Percentiles rank a stretch among this genome's conserved stretches.
Evolutionary conservation across 2,888 invertebrate species (phyloP).

Genomic region (Amiota communis): DNA sequence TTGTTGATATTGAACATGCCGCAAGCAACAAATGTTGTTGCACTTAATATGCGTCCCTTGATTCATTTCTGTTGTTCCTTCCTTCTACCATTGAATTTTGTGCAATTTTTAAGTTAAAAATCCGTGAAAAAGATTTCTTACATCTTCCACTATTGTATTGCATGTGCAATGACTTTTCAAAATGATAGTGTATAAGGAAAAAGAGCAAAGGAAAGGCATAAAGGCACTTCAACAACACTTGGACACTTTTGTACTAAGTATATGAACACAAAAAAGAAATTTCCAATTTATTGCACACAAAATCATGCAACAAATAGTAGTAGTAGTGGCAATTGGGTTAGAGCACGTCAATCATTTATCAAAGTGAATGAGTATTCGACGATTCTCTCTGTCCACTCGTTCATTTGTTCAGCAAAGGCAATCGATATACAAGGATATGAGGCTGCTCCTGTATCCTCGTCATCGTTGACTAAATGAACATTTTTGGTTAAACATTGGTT

Average conservation of each 20-base stretch:
- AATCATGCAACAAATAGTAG: slow-evolving; percentile 16
- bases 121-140: neutral
- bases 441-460: neutral
- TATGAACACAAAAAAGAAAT: slow-evolving; percentile 50
- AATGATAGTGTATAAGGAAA: neutral
- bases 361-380: slow-evolving; percentile 28
- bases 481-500: slow-evolving; percentile 69
- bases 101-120: neutral
- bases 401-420: slow-evolving; percentile 1
- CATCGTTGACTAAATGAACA: slow-evolving; percentile 65
- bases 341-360: slow-evolving; percentile 61
- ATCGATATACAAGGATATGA: neutral
- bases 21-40: slow-evolving; percentile 16
- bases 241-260: slow-evolving; percentile 16
- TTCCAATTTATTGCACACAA: slow-evolving; percentile 68
- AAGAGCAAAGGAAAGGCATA: neutral
- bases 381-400: neutral
- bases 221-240: neutral
- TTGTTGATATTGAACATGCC: neutral
- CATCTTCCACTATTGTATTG: neutral
- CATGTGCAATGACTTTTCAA: slow-evolving; percentile 7
- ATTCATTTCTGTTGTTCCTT: neutral
- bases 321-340: too few relatives aligned
- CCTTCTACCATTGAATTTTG: too few relatives aligned
- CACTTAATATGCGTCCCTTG: slow-evolving; percentile 7